Evolutionary conservation across 2,797 vertebrate genomes (phyloP), one percentile per base, ranked within the genome.

Genomic region (Odontamblyopus rebecca): DNA sequence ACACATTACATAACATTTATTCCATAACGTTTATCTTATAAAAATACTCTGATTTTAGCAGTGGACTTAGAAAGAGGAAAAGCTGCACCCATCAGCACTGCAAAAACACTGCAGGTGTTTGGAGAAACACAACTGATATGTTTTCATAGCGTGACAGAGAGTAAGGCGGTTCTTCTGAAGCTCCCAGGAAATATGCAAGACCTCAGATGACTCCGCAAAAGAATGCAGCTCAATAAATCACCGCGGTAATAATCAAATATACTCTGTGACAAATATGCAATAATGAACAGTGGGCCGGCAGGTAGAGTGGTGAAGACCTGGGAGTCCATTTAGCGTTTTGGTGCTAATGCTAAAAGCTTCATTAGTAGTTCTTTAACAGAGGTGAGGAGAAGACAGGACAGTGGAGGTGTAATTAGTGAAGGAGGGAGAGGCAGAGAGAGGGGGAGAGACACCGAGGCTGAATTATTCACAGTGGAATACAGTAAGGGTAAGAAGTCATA

Each of bases 391-490:
- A 38, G 35, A 38, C 35, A 38, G 35, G 75, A 73, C 62, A 70
- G 63, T 78, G 71, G 65, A 81, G 77, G 69, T 84, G 89, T 92
- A 88, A 91, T 92, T 92, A 89, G 82, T 64, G 67, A 75, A 66
- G 75, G 64, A 73, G 74, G 88, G 88, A 92, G 89, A 93, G 87
- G 81, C 76, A 74, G 80, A 82, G 77, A 51, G 50, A 6, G 88
- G 79, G 78, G 62, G 71, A 85, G 71, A 71, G 77, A 66, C 71
- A 80, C 44, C 56, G 51, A 57, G 78, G 65, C n/a, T 93, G 71
- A 93, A 94, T 93, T 87, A 93, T 92, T 93, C 72, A 92, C 66
- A 71, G 71, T 70, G 69, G 67, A 74, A 5, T 29, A 67, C 41
- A 69, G 64, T 65, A 27, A 27, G 13, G 27, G 13, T 29, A 5